Conservation (phyloP, 2,113 vertebrate species). For the Hippotragus niger region DNA sequence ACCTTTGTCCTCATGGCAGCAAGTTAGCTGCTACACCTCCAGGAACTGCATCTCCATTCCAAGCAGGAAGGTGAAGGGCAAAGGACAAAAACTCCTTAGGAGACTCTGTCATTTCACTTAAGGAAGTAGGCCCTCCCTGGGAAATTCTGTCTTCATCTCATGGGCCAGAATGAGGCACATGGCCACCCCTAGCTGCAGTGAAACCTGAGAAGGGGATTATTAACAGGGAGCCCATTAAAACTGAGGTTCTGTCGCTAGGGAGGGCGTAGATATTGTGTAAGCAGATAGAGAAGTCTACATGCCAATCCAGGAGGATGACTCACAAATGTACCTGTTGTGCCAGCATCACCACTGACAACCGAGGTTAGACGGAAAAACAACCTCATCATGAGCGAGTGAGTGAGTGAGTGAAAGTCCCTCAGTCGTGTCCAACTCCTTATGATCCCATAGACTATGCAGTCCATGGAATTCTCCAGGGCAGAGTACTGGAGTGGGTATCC, state of each 20-base stretch:
- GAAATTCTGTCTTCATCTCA: background rate
- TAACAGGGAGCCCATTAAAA: background rate
- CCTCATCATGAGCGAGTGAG: background rate
- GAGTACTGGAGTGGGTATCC: background rate
- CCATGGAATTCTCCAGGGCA: background rate
- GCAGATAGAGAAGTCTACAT: background rate
- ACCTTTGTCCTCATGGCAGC: background rate
- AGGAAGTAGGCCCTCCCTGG: background rate
- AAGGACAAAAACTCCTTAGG: background rate
- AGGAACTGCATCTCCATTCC: background rate
- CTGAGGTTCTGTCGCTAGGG: background rate
- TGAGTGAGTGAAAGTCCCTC: background rate
- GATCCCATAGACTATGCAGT: background rate
- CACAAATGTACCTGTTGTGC: background rate
- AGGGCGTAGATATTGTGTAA: too few relatives aligned
- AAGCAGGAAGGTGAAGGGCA: background rate
- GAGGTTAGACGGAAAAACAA: background rate
- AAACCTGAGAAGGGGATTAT: background rate
- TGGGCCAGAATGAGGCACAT: background rate
- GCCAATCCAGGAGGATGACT: background rate
- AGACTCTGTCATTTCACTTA: background rate
- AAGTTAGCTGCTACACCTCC: background rate
- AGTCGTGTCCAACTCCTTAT: background rate
- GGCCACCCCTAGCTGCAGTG: background rate
- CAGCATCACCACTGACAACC: background rate